Percentiles rank a stretch among this genome's conserved stretches.
phyloP scores from a whole-genome alignment of 2,113 vertebrate genomes.

The Silurus asotus region DNA sequence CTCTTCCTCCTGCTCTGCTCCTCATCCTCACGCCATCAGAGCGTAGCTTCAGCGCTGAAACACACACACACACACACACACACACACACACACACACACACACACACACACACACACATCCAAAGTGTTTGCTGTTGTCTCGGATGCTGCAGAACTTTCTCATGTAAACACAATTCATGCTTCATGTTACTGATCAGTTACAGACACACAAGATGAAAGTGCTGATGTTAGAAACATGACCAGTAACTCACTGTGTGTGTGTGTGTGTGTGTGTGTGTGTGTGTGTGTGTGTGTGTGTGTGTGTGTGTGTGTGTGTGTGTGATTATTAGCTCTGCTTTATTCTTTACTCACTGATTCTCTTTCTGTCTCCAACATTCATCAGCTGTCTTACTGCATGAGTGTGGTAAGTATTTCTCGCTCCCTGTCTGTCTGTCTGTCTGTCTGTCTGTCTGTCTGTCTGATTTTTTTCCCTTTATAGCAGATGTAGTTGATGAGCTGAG shows the following conservation, averaged over 20 bases:
- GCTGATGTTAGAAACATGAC: not conserved
- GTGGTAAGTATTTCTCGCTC: constrained; percentile 53
- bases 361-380: constrained; percentile 46
- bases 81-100: not conserved
- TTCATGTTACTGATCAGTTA: too few relatives aligned
- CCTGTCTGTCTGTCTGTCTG: constrained; percentile 12
- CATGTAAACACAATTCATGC: too few relatives aligned
- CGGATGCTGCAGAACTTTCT: not conserved
- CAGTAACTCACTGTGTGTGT: not conserved
- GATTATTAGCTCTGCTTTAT: constrained; percentile 49
- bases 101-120: not conserved
- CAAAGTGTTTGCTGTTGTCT: not conserved
- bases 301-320: not conserved
- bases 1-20: constrained; percentile 50
- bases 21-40: constrained; percentile 73
- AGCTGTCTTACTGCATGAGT: constrained; percentile 63
- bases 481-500: not conserved
- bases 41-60: constrained; percentile 50
- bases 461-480: not conserved
- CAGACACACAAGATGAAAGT: not conserved
- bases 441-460: not conserved
- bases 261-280: constrained; percentile 1
- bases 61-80: not conserved
- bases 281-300: constrained; percentile 17
- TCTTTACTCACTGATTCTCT: constrained; percentile 11